Base-by-base conservation (phyloP, 2,113 vertebrate genomes). In the Apus apus region DNA sequence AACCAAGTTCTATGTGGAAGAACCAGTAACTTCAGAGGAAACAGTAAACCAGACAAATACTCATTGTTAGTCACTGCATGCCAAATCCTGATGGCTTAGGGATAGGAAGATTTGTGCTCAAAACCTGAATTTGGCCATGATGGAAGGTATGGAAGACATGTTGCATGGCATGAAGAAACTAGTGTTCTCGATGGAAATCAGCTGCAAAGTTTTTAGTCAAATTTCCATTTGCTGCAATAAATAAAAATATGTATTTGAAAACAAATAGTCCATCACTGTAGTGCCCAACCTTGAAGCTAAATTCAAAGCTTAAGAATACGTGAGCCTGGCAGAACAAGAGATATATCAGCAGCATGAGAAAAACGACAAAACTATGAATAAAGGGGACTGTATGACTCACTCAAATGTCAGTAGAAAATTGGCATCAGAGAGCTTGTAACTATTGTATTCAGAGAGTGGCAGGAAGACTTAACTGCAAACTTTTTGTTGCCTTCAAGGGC, bases 21-120 rank as follows among this genome's bases (percentile, higher is more conserved):
- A 30, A 87, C 26, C 50, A 70, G 11, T n/a, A 82, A 86, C 8
- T 53, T 19, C 25, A 77, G 66, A 80, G 43, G n/a, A 93, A 87
- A 71, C 34, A 54, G 60, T 85, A 97, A 96, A 73, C 91, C 18
- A 90, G 93, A 96, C 66, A 79, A 65, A 61, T 79, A 77, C n/a
- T 65, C 87, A 90, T 89, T 96, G 62, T 85, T 91, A 96, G 91
- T 92, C 89, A 95, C n/a, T 85, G 76, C 8, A 8, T 16, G 75
- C 87, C 13, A 87, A 56, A 75, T 19, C 60, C 14, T 27, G 34
- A 50, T 25, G n/a, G 46, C 9, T 66, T 50, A 20, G 15, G 14
- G 16, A 78, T 30, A 23, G 18, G 40, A 51, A 64, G 17, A 61
- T 61, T 62, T 46, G 16, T 36, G 34, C 60, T 89, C 40, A 72